Evolutionary conservation across 1,140 invertebrate genomes (phyloP), one percentile per base, ranked within the genome.

Genomic region (Pseudomyrmex sp.): DNA sequence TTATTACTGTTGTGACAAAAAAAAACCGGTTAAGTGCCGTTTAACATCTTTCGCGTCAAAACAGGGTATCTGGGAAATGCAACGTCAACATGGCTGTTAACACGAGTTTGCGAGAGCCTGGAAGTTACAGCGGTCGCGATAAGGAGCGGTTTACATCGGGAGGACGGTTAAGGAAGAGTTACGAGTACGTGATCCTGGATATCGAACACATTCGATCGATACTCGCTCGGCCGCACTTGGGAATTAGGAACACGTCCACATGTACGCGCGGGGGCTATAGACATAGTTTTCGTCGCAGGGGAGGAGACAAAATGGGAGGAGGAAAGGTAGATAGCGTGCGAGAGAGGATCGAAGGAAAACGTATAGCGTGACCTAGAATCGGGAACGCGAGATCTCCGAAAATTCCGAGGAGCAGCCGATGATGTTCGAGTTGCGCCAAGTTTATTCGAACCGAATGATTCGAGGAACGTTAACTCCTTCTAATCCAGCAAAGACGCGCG

Each of bases 111-210:
- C 48, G 58, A 50, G 65, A 62, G 58, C 54, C 68, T 26, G 54
- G 20, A 72, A 74, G 84, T 82, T 83, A 85, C 52, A 88, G 65
- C 61, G 56, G 62, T 15, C 83, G 68, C 86, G 87, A 85, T 88
- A 88, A 88, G 86, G 77, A 35, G 82, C 85, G 76, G 85, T 88
- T 82, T 85, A 85, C 85, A 88, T 76, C 59, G 75, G 13, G 63
- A 52, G 75, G 72, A 50, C 52, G 87, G 83, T 88, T 79, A 85
- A 88, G 83, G 87, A 88, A 83, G 87, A 88, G 86, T 88, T 88
- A 88, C 86, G 87, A 61, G 76, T 88, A 82, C 82, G 87, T 77
- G 83, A 88, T 88, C 83, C 87, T 76, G 76, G 73, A 79, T 84
- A 85, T 88, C 87, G 87, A 85, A 69, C 72, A 82, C 59, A 70